Evolutionary conservation across 2,888 invertebrate genomes (phyloP).

Genomic region (Patella caerulea): DNA sequence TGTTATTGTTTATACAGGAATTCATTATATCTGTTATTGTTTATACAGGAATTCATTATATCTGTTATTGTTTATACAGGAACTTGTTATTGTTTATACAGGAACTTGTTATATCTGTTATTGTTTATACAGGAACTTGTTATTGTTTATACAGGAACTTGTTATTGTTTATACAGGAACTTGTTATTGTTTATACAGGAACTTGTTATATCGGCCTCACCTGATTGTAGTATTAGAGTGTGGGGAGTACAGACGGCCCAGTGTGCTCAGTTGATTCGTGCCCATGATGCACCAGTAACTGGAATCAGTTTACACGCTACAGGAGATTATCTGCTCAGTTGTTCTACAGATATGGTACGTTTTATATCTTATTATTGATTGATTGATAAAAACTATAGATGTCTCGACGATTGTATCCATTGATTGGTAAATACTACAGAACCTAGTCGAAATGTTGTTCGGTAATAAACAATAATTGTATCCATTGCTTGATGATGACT

Average conservation of each 20-base stretch:
- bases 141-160: background rate
- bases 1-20: too few species aligned
- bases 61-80: too few species aligned
- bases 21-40: too few species aligned
- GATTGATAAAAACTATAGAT: too few species aligned
- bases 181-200: slow-evolving; percentile 80
- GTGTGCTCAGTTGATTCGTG: slow-evolving; percentile 84
- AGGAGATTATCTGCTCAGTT: slow-evolving; percentile 90
- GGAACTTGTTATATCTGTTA: too few species aligned
- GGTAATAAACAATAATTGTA: too few species aligned
- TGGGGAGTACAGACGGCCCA: slow-evolving; percentile 79
- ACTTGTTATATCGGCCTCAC: slow-evolving; percentile 93
- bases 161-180: slow-evolving; percentile 76
- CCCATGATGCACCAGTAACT: slow-evolving; percentile 95
- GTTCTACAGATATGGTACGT: slow-evolving; percentile 66
- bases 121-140: slow-evolving; percentile 72
- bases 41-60: too few species aligned
- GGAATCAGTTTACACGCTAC: slow-evolving; percentile 98
- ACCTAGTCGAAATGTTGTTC: too few species aligned
- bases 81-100: too few species aligned
- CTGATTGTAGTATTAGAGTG: slow-evolving; percentile 93
- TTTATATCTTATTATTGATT: background rate
- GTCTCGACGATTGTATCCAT: too few species aligned
- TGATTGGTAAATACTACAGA: too few species aligned
- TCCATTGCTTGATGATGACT: too few species aligned